Evolutionary conservation across 2,888 invertebrate species (phyloP).

Genomic region (Pterostichus madidus): DNA sequence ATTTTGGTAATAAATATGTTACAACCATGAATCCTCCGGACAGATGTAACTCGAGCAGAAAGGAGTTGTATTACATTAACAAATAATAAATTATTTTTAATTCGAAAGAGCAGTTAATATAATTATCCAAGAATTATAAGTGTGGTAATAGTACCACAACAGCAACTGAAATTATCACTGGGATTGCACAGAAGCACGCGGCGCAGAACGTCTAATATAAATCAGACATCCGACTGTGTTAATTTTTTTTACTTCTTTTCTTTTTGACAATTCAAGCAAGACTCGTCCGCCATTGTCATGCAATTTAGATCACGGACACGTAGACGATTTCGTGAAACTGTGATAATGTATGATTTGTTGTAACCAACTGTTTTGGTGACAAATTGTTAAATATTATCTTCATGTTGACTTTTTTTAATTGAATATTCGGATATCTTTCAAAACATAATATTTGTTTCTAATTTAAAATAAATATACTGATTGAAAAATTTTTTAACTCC

Average conservation of each 20-base stretch:
- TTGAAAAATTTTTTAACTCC: too few species aligned
- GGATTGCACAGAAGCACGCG: conserved; percentile 28
- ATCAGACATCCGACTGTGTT: conserved; percentile 48
- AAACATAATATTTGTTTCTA: too few species aligned
- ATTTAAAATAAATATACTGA: too few species aligned
- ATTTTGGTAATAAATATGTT: conserved; percentile 20
- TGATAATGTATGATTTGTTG: background rate
- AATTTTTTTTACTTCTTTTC: conserved; percentile 54
- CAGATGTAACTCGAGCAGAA: conserved; percentile 28
- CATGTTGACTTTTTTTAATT: background rate
- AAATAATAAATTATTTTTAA: conserved; percentile 51
- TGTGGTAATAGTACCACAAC: conserved; percentile 18
- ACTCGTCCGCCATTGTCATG: conserved; percentile 51
- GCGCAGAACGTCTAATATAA: conserved; percentile 48
- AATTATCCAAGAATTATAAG: conserved; percentile 37
- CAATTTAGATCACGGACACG: conserved; percentile 57
- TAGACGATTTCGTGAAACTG: conserved; percentile 42
- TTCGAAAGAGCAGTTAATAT: conserved; percentile 40
- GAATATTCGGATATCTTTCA: too few species aligned
- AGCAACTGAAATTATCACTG: background rate
- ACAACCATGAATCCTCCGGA: background rate
- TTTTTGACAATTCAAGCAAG: conserved; percentile 60
- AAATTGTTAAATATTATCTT: background rate
- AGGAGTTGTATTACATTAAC: conserved; percentile 17
- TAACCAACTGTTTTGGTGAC: background rate